Evolutionary conservation across 2,113 vertebrate genomes (phyloP).

Genomic region (Clarias macrocephalus): DNA sequence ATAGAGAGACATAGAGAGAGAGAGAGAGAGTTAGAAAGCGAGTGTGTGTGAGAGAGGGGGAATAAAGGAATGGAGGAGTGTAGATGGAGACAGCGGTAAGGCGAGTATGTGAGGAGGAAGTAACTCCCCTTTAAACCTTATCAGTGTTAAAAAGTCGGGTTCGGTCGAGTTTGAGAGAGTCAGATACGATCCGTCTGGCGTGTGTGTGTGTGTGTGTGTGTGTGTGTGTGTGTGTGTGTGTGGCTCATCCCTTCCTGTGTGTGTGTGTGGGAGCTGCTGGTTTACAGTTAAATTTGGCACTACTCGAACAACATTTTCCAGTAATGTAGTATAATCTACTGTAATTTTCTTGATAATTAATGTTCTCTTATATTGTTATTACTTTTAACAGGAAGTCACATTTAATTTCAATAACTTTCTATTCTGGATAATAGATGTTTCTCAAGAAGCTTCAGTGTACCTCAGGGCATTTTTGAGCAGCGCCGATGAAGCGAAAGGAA

Average conservation of each 20-base stretch:
- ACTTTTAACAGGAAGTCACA: neutral
- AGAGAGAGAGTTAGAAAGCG: slow-evolving; percentile 2
- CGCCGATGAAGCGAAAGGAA: neutral
- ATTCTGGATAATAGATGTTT: neutral
- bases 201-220: neutral
- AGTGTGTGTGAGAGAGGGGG: neutral
- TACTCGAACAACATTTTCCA: neutral
- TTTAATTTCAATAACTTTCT: neutral
- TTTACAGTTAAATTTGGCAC: neutral
- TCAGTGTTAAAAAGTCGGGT: neutral
- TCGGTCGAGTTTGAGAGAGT: neutral
- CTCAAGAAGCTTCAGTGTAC: neutral
- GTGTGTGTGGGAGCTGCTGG: neutral
- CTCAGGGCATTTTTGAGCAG: neutral
- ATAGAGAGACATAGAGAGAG: too few species aligned
- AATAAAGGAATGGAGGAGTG: neutral
- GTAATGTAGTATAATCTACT: neutral
- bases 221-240: neutral
- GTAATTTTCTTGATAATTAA: neutral
- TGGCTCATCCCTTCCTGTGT: neutral
- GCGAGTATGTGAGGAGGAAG: slow-evolving; percentile 19
- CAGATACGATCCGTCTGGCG: neutral
- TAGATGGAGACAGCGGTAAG: slow-evolving; percentile 43
- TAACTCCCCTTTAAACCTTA: neutral
- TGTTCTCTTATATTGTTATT: neutral